Conservation (phyloP, 2,113 vertebrate species). For the Phocoena sinus region DNA sequence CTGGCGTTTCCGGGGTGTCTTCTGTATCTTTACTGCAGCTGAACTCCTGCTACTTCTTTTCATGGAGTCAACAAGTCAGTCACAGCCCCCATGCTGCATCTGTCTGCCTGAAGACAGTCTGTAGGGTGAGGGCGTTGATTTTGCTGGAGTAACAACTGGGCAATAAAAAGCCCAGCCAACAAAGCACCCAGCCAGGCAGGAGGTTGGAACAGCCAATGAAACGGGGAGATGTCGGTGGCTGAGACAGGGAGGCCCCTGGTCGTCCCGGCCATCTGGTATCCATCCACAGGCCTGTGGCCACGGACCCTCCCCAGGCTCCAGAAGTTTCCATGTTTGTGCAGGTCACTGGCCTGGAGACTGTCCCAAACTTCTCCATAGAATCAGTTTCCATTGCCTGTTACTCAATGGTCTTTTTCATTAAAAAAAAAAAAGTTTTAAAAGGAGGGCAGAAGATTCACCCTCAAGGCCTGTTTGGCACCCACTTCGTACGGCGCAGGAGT, state of each 20-base stretch:
- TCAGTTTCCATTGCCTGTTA: accelerated
- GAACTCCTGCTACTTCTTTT: accelerated
- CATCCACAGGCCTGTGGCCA: accelerated
- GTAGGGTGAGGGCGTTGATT: not conserved
- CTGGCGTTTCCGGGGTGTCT: accelerated
- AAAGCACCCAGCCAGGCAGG: not conserved
- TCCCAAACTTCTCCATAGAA: not conserved
- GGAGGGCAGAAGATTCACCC: accelerated
- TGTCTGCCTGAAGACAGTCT: not conserved
- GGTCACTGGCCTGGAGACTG: not conserved
- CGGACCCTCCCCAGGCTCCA: not conserved
- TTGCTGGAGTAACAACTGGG: not conserved
- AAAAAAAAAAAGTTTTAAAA: not conserved
- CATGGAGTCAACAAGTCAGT: accelerated
- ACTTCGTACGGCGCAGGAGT: accelerated
- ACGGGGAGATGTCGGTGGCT: not conserved
- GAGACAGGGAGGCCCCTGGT: not conserved
- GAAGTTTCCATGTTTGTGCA: not conserved
- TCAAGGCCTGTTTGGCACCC: accelerated
- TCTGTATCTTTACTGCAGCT: accelerated
- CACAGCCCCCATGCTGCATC: accelerated
- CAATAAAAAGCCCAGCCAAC: not conserved
- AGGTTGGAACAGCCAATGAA: not conserved
- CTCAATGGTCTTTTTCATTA: not conserved
- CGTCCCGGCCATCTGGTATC: not conserved